Evolutionary conservation across 2,888 invertebrate genomes (phyloP).

Genomic region (Heliconius aoede): DNA sequence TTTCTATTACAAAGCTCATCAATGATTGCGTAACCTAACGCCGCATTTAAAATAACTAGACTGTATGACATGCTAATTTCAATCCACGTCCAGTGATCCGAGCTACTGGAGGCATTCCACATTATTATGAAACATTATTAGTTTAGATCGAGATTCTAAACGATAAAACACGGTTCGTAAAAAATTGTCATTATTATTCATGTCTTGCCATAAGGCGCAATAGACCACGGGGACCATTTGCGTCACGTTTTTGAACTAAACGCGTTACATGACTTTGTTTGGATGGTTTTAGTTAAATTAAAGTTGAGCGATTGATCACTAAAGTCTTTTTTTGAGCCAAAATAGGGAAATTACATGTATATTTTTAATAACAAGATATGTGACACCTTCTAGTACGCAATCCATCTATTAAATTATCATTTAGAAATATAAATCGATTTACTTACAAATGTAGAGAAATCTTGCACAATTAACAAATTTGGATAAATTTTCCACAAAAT

Average conservation of each 20-base stretch:
- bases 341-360: no score
- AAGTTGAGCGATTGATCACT: neutral
- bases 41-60: neutral
- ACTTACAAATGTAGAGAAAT: neutral
- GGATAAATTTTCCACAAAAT: neutral
- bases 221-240: slow-evolving; percentile 36
- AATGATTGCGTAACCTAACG: neutral
- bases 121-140: slow-evolving; percentile 31
- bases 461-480: neutral
- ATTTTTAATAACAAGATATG: no score
- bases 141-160: slow-evolving; percentile 38
- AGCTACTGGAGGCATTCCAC: slow-evolving; percentile 22
- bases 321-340: neutral
- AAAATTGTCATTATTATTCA: slow-evolving; percentile 48
- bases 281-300: neutral
- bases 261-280: slow-evolving; percentile 5
- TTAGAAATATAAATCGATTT: no score
- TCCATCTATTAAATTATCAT: no score
- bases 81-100: slow-evolving; percentile 11
- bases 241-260: slow-evolving; percentile 33
- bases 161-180: slow-evolving; percentile 43
- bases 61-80: neutral
- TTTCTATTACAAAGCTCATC: neutral
- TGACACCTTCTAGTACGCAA: no score
- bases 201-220: slow-evolving; percentile 40